Evolutionary conservation across 2,113 vertebrate genomes (phyloP).

Genomic region (Genyomyrus donnyi): DNA sequence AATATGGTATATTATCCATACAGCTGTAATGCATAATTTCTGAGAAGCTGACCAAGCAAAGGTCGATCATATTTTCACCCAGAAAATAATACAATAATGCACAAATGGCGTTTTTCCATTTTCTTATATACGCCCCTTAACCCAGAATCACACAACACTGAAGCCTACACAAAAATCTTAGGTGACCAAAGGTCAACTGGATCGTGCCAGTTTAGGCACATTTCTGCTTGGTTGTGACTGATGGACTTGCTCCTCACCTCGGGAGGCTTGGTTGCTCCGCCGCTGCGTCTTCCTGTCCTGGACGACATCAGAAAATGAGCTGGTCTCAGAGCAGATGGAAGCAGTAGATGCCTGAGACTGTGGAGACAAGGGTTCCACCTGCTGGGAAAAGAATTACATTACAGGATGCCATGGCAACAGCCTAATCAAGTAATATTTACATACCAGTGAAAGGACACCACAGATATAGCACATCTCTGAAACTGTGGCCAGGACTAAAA

Average conservation of each 20-base stretch:
- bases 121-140: neutral
- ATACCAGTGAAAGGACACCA: neutral
- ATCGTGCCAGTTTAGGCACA: neutral
- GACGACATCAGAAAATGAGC: slow-evolving; percentile 49
- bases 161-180: neutral
- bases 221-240: neutral
- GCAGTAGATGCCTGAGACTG: slow-evolving; percentile 69
- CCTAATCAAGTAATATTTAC: neutral
- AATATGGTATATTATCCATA: neutral
- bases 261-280: slow-evolving; percentile 44
- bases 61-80: neutral
- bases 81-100: neutral
- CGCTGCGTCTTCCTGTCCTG: slow-evolving; percentile 50
- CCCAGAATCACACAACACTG: neutral
- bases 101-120: neutral
- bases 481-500: neutral
- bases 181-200: neutral
- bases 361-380: slow-evolving; percentile 79
- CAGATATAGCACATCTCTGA: neutral
- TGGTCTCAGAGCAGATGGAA: slow-evolving; percentile 73
- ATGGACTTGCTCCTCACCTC: slow-evolving; percentile 44
- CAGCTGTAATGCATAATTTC: neutral
- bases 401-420: neutral
- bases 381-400: neutral
- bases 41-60: neutral